Percentiles rank a stretch among this genome's conserved stretches.
phyloP scores from a whole-genome alignment of 1,140 invertebrate genomes.

The Oedothorax gibbosus region DNA sequence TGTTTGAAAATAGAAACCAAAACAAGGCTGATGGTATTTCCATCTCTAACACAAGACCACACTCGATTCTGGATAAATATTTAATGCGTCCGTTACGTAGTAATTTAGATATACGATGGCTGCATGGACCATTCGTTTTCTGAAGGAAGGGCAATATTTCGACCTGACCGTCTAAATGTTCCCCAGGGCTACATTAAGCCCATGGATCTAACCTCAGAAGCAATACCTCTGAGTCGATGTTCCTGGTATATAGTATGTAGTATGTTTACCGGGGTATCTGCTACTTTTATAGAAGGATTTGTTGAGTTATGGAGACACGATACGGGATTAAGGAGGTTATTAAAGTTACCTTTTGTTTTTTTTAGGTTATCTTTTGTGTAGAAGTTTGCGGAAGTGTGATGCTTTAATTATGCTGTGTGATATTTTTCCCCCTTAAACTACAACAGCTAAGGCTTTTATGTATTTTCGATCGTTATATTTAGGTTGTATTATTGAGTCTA shows the following conservation, averaged over 20 bases:
- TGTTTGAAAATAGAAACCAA: too few relatives aligned
- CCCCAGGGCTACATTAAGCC: conserved; percentile 39
- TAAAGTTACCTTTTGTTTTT: not conserved
- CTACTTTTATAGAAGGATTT: conserved; percentile 16
- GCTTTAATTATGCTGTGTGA: too few relatives aligned
- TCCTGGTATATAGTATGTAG: not conserved
- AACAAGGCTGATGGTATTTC: too few relatives aligned
- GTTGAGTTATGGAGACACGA: conserved; percentile 29
- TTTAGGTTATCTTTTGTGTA: not conserved
- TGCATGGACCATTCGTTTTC: conserved; percentile 33
- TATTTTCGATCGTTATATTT: too few relatives aligned
- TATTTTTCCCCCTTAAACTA: not conserved
- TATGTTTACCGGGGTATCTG: not conserved
- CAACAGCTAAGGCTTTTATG: too few relatives aligned
- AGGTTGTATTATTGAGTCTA: too few relatives aligned
- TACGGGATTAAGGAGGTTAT: conserved; percentile 25
- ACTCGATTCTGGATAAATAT: conserved; percentile 40
- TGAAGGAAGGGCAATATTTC: conserved; percentile 35
- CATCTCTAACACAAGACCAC: conserved; percentile 13
- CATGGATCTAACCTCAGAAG: conserved; percentile 27
- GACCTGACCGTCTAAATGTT: conserved; percentile 37
- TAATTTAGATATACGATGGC: conserved; percentile 40
- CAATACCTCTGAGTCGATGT: conserved; percentile 21
- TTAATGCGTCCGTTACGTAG: conserved; percentile 39
- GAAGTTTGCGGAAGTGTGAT: too few relatives aligned